Conservation (phyloP, 2,888 invertebrate genomes). For the Beris morrisii region DNA sequence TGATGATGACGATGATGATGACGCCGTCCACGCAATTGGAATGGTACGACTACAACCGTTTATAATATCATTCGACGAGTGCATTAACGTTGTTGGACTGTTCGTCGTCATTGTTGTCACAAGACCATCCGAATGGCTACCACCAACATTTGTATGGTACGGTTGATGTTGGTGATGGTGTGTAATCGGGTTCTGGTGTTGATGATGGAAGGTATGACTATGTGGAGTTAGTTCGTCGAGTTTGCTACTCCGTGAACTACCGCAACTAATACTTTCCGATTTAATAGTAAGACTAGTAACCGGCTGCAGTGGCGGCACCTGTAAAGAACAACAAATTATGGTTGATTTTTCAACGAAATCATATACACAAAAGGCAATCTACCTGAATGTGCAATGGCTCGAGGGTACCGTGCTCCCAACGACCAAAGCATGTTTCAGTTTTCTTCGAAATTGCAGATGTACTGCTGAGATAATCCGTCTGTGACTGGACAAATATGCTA, state of each 20-base stretch:
- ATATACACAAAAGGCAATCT: background rate
- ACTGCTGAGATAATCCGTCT: slow-evolving; percentile 42
- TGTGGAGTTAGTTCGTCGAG: slow-evolving; percentile 36
- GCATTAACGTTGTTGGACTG: slow-evolving; percentile 36
- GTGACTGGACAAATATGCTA: slow-evolving; percentile 43
- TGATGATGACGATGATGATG: slow-evolving; percentile 26
- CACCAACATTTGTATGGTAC: slow-evolving; percentile 32
- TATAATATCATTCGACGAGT: slow-evolving; percentile 37
- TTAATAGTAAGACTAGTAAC: slow-evolving; percentile 42
- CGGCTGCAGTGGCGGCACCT: slow-evolving; percentile 38
- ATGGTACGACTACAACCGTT: slow-evolving; percentile 43
- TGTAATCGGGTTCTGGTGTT: slow-evolving; percentile 2
- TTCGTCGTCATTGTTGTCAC: slow-evolving; percentile 38
- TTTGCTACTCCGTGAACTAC: slow-evolving; percentile 36
- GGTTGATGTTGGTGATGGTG: slow-evolving; percentile 20
- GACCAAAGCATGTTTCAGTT: slow-evolving; percentile 41
- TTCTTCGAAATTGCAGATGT: slow-evolving; percentile 41
- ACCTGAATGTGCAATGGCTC: slow-evolving; percentile 44
- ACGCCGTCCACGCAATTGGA: slow-evolving; percentile 42
- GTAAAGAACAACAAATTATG: slow-evolving; percentile 5
- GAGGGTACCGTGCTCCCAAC: slow-evolving; percentile 41
- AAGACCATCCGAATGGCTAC: slow-evolving; percentile 32
- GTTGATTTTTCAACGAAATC: background rate
- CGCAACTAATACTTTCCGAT: slow-evolving; percentile 41
- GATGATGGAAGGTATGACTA: slow-evolving; percentile 18